Conservation (phyloP, 2,888 invertebrate genomes). For the Rhingia campestris region DNA sequence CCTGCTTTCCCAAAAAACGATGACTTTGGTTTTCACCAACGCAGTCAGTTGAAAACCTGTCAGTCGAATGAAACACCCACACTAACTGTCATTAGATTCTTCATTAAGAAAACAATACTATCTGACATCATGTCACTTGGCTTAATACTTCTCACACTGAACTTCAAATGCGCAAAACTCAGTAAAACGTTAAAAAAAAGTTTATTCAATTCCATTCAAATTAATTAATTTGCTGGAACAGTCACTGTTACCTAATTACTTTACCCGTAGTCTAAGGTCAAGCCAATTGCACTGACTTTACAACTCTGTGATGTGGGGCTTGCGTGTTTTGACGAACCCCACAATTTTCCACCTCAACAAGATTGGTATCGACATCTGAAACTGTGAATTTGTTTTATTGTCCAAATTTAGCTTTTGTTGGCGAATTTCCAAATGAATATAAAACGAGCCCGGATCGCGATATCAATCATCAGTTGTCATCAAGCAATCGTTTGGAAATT, state of each 20-base stretch:
- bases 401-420: not conserved
- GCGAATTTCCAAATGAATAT: conserved; percentile 3
- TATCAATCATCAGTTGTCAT: conserved; percentile 2
- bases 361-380: not conserved
- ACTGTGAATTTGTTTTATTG: not conserved
- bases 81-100: not conserved
- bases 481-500: not conserved
- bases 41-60: not conserved
- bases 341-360: conserved; percentile 35
- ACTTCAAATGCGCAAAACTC: not conserved
- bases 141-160: not conserved
- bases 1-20: not conserved
- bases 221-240: not conserved
- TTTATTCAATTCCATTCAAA: not conserved
- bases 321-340: conserved; percentile 10
- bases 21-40: not conserved
- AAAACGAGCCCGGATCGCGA: not conserved
- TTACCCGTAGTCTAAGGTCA: conserved; percentile 2
- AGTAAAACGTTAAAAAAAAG: not conserved
- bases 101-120: not conserved
- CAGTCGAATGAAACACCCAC: not conserved
- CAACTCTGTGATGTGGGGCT: not conserved
- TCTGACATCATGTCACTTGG: not conserved
- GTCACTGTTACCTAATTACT: not conserved
- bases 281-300: not conserved